phyloP scores from a whole-genome alignment of 2,113 vertebrate species.

The Nansenia antarctica region DNA sequence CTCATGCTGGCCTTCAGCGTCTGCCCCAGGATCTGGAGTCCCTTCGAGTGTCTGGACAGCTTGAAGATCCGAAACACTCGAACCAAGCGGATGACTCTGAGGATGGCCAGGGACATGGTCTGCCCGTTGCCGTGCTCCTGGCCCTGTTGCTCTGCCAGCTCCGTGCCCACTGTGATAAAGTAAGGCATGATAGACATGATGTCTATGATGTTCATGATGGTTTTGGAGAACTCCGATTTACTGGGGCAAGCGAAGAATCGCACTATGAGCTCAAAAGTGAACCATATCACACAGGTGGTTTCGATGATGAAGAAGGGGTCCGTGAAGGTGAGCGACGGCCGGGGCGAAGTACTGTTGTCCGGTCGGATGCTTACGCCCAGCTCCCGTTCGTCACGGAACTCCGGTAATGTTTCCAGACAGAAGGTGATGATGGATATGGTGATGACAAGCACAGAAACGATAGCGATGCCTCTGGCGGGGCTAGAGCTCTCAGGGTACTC shows the following conservation, averaged over 20 bases:
- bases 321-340: conserved; percentile 78
- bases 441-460: conserved; percentile 94
- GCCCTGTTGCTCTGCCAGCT: conserved; percentile 87
- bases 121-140: conserved; percentile 76
- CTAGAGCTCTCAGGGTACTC: conserved; percentile 95
- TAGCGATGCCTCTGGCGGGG: conserved; percentile 89
- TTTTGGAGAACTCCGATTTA: conserved; percentile 92
- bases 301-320: conserved; percentile 97
- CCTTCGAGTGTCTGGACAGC: conserved; percentile 93
- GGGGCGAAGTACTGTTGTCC: conserved; percentile 71
- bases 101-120: conserved; percentile 95
- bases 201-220: conserved; percentile 97
- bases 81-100: conserved; percentile 92
- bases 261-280: conserved; percentile 94
- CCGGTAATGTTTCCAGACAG: conserved; percentile 94
- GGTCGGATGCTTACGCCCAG: conserved; percentile 66
- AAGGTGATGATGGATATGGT: conserved; percentile 97
- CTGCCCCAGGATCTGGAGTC: conserved; percentile 94
- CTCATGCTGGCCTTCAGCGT: conserved; percentile 96
- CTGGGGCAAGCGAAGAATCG: conserved; percentile 95
- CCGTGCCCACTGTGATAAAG: conserved; percentile 94
- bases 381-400: conserved; percentile 92
- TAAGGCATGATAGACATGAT: conserved; percentile 96
- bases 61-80: conserved; percentile 97
- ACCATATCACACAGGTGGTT: conserved; percentile 97